Conservation (phyloP, 2,888 invertebrate genomes). For the Ornithoptera alexandrae region DNA sequence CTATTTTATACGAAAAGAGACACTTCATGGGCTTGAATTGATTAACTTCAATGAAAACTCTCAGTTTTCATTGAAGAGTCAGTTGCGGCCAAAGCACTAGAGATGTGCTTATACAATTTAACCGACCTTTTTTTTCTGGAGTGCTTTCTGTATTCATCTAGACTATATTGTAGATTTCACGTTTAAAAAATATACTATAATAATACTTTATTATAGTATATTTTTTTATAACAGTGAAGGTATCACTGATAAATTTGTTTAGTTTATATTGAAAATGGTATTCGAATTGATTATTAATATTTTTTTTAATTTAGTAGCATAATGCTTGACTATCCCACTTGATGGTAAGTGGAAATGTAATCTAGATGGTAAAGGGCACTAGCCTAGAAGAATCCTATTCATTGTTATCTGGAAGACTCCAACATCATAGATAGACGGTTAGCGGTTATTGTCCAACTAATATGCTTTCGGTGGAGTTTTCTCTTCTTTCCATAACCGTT, state of each 20-base stretch:
- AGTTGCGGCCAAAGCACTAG: not conserved
- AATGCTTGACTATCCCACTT: too few species aligned
- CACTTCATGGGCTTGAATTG: not conserved
- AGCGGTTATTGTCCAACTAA: too few species aligned
- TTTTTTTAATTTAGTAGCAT: not conserved
- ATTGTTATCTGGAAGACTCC: too few species aligned
- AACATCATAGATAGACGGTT: too few species aligned
- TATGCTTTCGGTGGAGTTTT: too few species aligned
- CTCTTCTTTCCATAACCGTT: too few species aligned
- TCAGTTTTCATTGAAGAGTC: not conserved
- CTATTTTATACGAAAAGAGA: not conserved
- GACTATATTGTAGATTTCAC: not conserved
- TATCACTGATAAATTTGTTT: too few species aligned
- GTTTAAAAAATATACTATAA: not conserved
- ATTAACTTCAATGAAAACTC: not conserved
- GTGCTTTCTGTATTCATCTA: not conserved
- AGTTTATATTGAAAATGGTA: too few species aligned
- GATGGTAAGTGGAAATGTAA: too few species aligned
- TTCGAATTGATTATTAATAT: not conserved
- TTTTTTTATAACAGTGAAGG: not conserved
- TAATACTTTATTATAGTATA: too few species aligned
- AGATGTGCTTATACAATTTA: conserved; percentile 1
- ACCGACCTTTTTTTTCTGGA: not conserved
- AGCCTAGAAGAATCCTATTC: too few species aligned
- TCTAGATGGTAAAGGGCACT: too few species aligned